A percentile compares a stretch with the other conserved stretches of the same genome.
Conservation (phyloP, 2,888 invertebrate genomes). For the Adineta ricciae region DNA sequence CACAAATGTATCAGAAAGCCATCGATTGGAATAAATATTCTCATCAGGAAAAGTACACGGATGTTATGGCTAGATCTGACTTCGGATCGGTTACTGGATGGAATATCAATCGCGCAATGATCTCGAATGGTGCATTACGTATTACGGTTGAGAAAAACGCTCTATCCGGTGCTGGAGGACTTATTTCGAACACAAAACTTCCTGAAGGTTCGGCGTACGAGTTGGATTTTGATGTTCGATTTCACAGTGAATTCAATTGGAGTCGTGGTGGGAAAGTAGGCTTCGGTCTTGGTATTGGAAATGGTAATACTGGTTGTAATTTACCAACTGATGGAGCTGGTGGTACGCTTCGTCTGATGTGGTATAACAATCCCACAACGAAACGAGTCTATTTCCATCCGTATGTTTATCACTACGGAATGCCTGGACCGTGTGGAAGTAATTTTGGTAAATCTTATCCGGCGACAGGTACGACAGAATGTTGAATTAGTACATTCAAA, state of each 20-base stretch:
- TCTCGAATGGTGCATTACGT: not conserved
- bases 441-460: not conserved
- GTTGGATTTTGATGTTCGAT: not conserved
- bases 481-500: too few relatives aligned
- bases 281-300: conserved; percentile 12
- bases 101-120: not conserved
- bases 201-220: not conserved
- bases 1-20: not conserved
- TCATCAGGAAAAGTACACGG: not conserved
- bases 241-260: conserved; percentile 14
- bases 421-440: not conserved
- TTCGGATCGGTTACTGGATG: not conserved
- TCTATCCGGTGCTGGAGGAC: not conserved
- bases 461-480: not conserved
- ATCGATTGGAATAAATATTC: not conserved
- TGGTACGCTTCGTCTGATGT: not conserved
- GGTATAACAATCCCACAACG: not conserved
- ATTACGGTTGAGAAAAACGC: not conserved
- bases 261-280: conserved; percentile 3
- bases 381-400: not conserved
- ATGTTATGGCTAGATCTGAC: not conserved
- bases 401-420: not conserved
- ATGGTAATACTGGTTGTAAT: conserved; percentile 17
- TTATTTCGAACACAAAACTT: not conserved
- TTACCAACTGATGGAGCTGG: not conserved